phyloP scores from a whole-genome alignment of 1,140 invertebrate species.

The Lasaia peninsularis region DNA sequence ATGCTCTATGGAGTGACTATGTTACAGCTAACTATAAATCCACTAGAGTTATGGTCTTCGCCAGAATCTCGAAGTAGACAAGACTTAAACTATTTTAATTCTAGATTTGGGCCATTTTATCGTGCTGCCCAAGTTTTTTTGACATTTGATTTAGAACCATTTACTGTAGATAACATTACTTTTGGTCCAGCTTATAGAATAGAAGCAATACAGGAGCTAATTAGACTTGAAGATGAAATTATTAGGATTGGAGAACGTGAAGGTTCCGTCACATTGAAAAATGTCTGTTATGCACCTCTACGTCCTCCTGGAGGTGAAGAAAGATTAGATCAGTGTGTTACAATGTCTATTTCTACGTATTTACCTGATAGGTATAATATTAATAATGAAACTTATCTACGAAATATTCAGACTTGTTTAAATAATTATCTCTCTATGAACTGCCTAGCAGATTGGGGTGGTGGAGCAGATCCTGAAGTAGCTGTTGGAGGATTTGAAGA shows the following conservation, averaged over 20 bases:
- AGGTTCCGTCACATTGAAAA: slow-evolving; percentile 76
- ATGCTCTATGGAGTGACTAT: slow-evolving; percentile 82
- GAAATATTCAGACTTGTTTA: slow-evolving; percentile 60
- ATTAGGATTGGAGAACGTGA: slow-evolving; percentile 45
- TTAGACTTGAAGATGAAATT: slow-evolving; percentile 56
- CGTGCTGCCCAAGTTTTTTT: slow-evolving; percentile 91
- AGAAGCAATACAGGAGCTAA: slow-evolving; percentile 55
- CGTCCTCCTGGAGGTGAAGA: slow-evolving; percentile 80
- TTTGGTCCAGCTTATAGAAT: slow-evolving; percentile 60
- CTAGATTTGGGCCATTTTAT: slow-evolving; percentile 92
- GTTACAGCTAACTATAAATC: slow-evolving; percentile 88
- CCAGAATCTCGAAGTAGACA: slow-evolving; percentile 84
- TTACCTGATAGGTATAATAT: slow-evolving; percentile 81
- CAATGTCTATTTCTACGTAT: slow-evolving; percentile 89
- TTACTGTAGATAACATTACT: slow-evolving; percentile 43
- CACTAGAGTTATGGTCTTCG: slow-evolving; percentile 93
- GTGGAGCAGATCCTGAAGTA: slow-evolving; percentile 89
- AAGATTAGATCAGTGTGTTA: slow-evolving; percentile 82
- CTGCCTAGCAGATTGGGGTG: slow-evolving; percentile 90
- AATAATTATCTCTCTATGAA: slow-evolving; percentile 80
- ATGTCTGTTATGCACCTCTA: slow-evolving; percentile 92
- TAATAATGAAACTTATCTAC: slow-evolving; percentile 70
- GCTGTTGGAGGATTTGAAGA: slow-evolving; percentile 85
- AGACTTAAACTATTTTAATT: slow-evolving; percentile 92
- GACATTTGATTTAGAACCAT: slow-evolving; percentile 64